Evolutionary conservation across 2,113 vertebrate genomes (phyloP).

Genomic region (Choloepus hoffmanni): DNA sequence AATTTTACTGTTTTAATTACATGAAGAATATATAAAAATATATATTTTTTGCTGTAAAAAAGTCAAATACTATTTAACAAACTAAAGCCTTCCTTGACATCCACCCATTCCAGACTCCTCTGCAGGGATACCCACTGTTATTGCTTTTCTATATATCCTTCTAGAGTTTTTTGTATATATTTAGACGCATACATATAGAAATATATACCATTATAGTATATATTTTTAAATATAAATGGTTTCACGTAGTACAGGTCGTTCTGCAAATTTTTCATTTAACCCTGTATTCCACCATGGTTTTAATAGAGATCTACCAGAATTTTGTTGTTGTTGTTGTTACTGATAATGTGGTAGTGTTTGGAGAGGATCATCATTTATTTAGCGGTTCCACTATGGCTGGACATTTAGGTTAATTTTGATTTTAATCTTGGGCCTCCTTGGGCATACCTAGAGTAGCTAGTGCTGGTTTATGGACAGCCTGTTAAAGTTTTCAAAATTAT

Average conservation of each 20-base stretch:
- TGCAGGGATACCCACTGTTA: rapidly evolving
- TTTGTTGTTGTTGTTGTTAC: background rate
- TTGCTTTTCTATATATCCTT: background rate
- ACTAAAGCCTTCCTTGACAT: background rate
- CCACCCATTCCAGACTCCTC: background rate
- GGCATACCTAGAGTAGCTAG: background rate
- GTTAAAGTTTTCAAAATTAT: background rate
- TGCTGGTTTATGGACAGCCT: background rate
- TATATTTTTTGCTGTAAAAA: background rate
- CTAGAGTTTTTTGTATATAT: background rate
- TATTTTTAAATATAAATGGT: background rate
- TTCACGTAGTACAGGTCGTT: background rate
- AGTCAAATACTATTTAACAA: background rate
- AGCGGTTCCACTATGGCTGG: background rate
- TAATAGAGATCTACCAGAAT: background rate
- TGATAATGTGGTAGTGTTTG: background rate
- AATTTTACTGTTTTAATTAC: background rate
- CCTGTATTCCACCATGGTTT: background rate
- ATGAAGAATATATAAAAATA: background rate
- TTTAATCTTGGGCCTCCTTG: background rate
- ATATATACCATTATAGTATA: rapidly evolving
- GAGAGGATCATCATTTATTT: background rate
- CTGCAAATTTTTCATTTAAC: background rate
- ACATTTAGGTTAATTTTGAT: background rate
- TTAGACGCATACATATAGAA: background rate